Evolutionary conservation across 2,797 vertebrate genomes (phyloP), one percentile per base, ranked within the genome.

Genomic region (Phrynocephalus forsythii): DNA sequence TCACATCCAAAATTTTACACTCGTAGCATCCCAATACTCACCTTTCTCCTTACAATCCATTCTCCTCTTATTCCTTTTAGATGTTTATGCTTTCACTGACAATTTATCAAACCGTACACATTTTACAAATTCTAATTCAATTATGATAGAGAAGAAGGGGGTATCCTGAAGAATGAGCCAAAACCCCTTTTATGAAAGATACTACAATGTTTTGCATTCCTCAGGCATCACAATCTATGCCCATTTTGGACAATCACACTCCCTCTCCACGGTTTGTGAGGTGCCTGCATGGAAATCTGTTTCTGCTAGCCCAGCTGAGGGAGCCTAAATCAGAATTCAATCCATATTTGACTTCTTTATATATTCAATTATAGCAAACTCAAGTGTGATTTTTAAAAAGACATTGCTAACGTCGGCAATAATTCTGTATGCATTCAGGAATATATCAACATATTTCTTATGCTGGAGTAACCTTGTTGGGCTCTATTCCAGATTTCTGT

Each of bases 321-420:
- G 28, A 72, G n/a, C 69, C 13, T 72, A 72, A 72, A 13, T 69
- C 24, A 28, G 68, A 11, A 69, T 69, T 11, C 66, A 81, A 92
- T 68, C 82, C 89, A 89, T 33, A 7, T 22, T 88, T 93, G 90
- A 4, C 86, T 87, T 93, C 94, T 90, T 8, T 81, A 92, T 88
- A 33, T 89, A 68, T 15, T 8, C 66, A 82, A 38, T 72, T 90
- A 84, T 38, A 91, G 73, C 56, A 87, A 94, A 94, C 20, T 44
- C 28, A 90, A 56, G 91, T 93, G 60, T 89, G 81, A 87, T 86
- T 94, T 56, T 73, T 48, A 26, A 28, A 26, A 90, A 93, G 86
- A 33, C 50, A 9, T 10, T 63, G n/a, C 30, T 80, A 24, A 38
- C 66, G 11, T 33, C 26, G 18, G 60, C 11, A 2, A 38, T 20